Evolutionary conservation across 2,113 vertebrate genomes (phyloP).

Genomic region (Silurus glanis): DNA sequence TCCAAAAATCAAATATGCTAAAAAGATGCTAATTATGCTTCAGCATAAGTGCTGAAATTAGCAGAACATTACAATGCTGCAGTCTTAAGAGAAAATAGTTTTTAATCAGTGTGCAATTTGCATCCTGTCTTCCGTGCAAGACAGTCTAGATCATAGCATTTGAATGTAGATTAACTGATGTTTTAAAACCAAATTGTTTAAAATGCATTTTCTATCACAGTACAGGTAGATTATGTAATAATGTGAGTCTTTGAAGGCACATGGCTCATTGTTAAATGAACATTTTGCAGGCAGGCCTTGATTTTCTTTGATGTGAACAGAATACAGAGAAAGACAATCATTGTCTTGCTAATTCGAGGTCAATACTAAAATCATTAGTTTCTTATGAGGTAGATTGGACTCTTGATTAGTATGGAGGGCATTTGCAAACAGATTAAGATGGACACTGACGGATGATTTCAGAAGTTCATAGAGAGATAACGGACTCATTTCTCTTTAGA

Average conservation of each 20-base stretch:
- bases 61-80: constrained; percentile 37
- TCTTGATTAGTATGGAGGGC: constrained; percentile 15
- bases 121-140: constrained; percentile 26
- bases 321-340: constrained; percentile 37
- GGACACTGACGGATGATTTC: constrained; percentile 9
- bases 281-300: constrained; percentile 34
- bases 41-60: constrained; percentile 44
- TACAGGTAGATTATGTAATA: background rate
- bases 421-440: constrained; percentile 24
- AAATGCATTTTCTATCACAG: background rate
- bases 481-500: constrained; percentile 6
- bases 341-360: constrained; percentile 49
- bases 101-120: constrained; percentile 42
- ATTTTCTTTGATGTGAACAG: constrained; percentile 19
- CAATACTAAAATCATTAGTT: constrained; percentile 49
- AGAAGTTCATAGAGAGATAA: constrained; percentile 32
- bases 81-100: constrained; percentile 27
- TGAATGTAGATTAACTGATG: background rate
- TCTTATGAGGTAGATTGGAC: constrained; percentile 28
- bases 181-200: background rate
- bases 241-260: background rate
- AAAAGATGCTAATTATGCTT: constrained; percentile 49
- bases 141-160: constrained; percentile 23
- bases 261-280: constrained; percentile 10
- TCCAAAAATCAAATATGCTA: constrained; percentile 38